Evolutionary conservation across 2,888 invertebrate genomes (phyloP).

Genomic region (Helobdella robusta): DNA sequence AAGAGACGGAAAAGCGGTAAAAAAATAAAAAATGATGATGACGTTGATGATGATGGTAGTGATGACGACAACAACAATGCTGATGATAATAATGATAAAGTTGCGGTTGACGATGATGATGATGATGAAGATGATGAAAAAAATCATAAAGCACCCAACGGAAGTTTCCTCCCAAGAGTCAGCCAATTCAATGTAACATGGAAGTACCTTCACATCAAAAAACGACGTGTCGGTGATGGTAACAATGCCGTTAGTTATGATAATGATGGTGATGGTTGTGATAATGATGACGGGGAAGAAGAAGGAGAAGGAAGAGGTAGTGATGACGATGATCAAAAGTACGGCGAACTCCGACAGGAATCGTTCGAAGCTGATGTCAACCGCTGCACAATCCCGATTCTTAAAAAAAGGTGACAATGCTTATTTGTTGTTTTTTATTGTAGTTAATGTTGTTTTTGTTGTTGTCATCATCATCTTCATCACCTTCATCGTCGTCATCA

Average conservation of each 20-base stretch:
- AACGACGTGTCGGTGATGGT: background rate
- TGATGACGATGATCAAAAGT: conserved; percentile 27
- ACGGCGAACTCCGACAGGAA: conserved; percentile 43
- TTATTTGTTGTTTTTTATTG: no score
- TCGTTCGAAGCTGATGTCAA: conserved; percentile 41
- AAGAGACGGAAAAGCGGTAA: background rate
- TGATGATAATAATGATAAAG: no score
- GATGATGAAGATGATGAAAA: no score
- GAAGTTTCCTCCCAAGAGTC: no score
- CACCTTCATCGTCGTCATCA: no score
- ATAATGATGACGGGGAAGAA: background rate
- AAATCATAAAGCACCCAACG: no score
- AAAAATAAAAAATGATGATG: no score
- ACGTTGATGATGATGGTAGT: no score
- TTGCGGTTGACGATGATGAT: no score
- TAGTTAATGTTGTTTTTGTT: no score
- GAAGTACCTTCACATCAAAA: conserved; percentile 39
- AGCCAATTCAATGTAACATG: conserved; percentile 46
- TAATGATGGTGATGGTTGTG: background rate
- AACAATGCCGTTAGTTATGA: background rate
- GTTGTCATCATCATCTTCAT: no score
- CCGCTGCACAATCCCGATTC: conserved; percentile 41
- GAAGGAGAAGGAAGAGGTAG: background rate
- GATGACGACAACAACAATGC: no score
- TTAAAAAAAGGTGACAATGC: conserved; percentile 2